phyloP scores from a whole-genome alignment of 1,140 invertebrate genomes.

The Magallana ariakensis region DNA sequence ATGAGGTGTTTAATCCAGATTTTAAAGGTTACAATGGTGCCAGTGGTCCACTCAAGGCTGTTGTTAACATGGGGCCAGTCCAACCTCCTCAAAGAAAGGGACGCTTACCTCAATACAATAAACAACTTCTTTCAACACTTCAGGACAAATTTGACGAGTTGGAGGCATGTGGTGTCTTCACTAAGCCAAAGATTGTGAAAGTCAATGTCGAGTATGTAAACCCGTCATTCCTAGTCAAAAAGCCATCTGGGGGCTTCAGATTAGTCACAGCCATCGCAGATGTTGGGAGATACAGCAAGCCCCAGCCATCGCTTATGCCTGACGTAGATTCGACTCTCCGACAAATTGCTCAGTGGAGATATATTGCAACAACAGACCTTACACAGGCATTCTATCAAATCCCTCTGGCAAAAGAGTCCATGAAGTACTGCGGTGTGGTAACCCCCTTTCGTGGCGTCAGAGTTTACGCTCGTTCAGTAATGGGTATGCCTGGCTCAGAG shows the following conservation, averaged over 20 bases:
- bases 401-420: slow-evolving; percentile 51
- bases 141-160: slow-evolving; percentile 63
- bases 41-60: slow-evolving; percentile 52
- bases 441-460: slow-evolving; percentile 57
- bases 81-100: slow-evolving; percentile 61
- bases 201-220: slow-evolving; percentile 52
- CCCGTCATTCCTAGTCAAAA: slow-evolving; percentile 48
- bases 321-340: slow-evolving; percentile 57
- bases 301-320: slow-evolving; percentile 52
- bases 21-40: slow-evolving; percentile 59
- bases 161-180: slow-evolving; percentile 36
- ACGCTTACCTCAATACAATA: slow-evolving; percentile 60
- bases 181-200: slow-evolving; percentile 36
- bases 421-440: slow-evolving; percentile 59
- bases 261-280: too few relatives aligned
- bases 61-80: slow-evolving; percentile 65
- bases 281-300: slow-evolving; percentile 56
- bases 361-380: slow-evolving; percentile 52
- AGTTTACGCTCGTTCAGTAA: slow-evolving; percentile 53
- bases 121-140: slow-evolving; percentile 48
- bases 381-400: slow-evolving; percentile 61
- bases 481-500: slow-evolving; percentile 63
- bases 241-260: too few relatives aligned
- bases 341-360: slow-evolving; percentile 58
- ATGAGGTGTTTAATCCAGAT: slow-evolving; percentile 55